These are phyloP conservation scores for Todus mexicanus DNA, from an alignment of 2,797 vertebrate genomes.

Conservation along the genomic window DNA sequence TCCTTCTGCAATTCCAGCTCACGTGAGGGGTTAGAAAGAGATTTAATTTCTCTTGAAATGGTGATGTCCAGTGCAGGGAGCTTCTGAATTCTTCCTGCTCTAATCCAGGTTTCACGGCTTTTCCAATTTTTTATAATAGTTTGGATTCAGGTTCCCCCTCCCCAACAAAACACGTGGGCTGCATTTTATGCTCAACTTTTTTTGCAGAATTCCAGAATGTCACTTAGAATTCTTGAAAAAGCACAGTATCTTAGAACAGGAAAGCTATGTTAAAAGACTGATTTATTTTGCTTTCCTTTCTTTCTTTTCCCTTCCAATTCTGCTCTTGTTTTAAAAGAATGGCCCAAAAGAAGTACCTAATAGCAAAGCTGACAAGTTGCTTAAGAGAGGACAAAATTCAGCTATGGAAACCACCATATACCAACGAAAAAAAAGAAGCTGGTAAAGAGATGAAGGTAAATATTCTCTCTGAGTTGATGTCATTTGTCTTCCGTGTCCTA, in stretches of 20 bases:
- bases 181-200: background rate
- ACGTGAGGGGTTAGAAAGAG: background rate
- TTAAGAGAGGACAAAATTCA: conserved; percentile 88
- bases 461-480: background rate
- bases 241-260: background rate
- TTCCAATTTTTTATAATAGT: background rate
- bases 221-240: background rate
- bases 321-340: conserved; percentile 71
- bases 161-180: background rate
- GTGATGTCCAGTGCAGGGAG: background rate
- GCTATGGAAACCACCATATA: conserved; percentile 90
- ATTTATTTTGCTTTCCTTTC: background rate
- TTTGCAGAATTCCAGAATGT: background rate
- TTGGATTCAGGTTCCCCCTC: background rate
- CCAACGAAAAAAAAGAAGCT: conserved; percentile 75
- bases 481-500: background rate
- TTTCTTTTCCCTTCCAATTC: background rate
- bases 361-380: conserved; percentile 84
- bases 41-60: background rate
- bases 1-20: background rate
- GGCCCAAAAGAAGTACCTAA: conserved; percentile 84
- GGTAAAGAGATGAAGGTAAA: conserved; percentile 81
- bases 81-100: background rate
- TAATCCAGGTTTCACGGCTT: background rate
- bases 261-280: background rate